A percentile compares a stretch with the other conserved stretches of the same genome.
phyloP scores from a whole-genome alignment of 35 echinoderm and acorn worm species.

The Diadema setosum region DNA sequence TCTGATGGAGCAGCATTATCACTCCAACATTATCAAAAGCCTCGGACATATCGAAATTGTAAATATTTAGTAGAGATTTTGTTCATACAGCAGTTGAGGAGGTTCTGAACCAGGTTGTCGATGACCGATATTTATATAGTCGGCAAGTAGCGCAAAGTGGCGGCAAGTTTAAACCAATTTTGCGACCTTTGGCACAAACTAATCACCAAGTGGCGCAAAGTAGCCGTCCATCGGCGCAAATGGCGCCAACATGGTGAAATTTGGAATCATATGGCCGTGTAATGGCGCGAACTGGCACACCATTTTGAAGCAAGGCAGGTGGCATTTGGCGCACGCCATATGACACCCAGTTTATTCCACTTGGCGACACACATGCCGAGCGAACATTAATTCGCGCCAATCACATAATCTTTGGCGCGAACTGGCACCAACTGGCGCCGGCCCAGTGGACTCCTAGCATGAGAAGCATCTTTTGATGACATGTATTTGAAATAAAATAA shows the following conservation, averaged over 20 bases:
- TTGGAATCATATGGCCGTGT: not conserved
- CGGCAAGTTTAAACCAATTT: not conserved
- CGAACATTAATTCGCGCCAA: too few relatives aligned
- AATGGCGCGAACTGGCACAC: not conserved
- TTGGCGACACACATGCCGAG: conserved; percentile 24
- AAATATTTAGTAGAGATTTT: too few relatives aligned
- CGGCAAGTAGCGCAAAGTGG: not conserved
- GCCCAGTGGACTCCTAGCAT: conserved; percentile 21
- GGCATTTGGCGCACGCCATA: conserved; percentile 20
- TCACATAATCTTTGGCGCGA: not conserved
- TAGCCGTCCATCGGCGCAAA: not conserved
- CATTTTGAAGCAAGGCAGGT: not conserved
- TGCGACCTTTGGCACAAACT: not conserved
- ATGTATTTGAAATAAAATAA: too few relatives aligned
- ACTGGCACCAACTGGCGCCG: conserved; percentile 11
- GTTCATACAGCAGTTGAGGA: too few relatives aligned
- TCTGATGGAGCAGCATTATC: too few relatives aligned
- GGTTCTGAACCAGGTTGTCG: too few relatives aligned
- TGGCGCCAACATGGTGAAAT: not conserved
- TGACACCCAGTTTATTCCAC: conserved; percentile 20
- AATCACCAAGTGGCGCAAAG: not conserved
- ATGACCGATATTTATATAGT: not conserved
- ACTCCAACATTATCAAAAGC: too few relatives aligned
- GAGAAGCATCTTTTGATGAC: not conserved
- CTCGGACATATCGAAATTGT: too few relatives aligned